phyloP scores from a whole-genome alignment of 2,888 invertebrate species.

The Strigamia maritima region DNA sequence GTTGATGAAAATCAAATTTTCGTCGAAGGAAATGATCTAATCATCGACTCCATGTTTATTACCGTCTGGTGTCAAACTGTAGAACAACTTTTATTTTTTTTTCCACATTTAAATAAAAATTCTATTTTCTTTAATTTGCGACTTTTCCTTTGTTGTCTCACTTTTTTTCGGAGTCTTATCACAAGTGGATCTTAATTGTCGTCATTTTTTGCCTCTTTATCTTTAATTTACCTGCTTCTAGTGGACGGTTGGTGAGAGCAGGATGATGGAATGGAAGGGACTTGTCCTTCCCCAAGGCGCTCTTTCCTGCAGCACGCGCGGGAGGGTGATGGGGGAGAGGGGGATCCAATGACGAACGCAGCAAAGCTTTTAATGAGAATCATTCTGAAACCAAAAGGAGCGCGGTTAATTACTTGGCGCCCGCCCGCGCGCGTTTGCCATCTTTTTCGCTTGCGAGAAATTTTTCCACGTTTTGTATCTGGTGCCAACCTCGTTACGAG shows the following conservation, averaged over 20 bases:
- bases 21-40: not conserved
- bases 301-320: not conserved
- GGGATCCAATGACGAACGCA: constrained; percentile 39
- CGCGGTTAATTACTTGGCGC: constrained; percentile 37
- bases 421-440: not conserved
- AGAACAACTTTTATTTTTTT: not conserved
- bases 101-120: not conserved
- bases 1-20: not conserved
- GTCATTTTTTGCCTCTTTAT: not conserved
- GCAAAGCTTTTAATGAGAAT: constrained; percentile 40
- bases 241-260: not conserved
- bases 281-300: constrained; percentile 1
- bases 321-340: not conserved
- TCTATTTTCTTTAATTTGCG: not conserved
- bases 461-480: constrained; percentile 23
- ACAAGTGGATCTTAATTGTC: constrained; percentile 5
- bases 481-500: not conserved
- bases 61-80: not conserved
- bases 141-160: not conserved
- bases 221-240: not conserved
- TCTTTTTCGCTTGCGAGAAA: constrained; percentile 6
- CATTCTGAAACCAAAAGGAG: constrained; percentile 39
- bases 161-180: not conserved
- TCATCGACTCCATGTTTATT: not conserved
- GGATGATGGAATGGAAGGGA: constrained; percentile 5